These are phyloP conservation scores for Willowsia nigromaculata DNA, from an alignment of 2,888 invertebrate species.

Conservation along the genomic window DNA sequence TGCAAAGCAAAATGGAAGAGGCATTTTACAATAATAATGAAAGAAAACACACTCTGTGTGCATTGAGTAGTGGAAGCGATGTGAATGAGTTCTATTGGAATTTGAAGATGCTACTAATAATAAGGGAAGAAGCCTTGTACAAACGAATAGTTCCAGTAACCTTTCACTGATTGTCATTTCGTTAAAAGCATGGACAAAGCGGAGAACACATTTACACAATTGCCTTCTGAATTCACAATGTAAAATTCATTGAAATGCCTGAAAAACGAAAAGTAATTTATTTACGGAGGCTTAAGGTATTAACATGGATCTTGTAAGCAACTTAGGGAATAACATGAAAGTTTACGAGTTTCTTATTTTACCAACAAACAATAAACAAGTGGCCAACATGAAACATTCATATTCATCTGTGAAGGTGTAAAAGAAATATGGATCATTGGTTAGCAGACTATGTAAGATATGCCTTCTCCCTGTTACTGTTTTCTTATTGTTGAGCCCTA, in stretches of 20 bases:
- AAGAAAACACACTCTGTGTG: slow-evolving; percentile 12
- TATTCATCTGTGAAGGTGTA: slow-evolving; percentile 57
- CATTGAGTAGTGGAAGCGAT: not conserved
- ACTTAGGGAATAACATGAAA: slow-evolving; percentile 66
- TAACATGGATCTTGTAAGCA: slow-evolving; percentile 61
- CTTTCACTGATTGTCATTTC: slow-evolving; percentile 50
- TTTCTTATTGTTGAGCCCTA: not conserved
- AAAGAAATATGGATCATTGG: slow-evolving; percentile 56
- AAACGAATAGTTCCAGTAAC: not conserved
- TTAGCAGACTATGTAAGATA: not conserved
- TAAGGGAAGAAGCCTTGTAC: slow-evolving; percentile 52
- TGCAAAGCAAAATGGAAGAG: slow-evolving; percentile 2
- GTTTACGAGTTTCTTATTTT: slow-evolving; percentile 73
- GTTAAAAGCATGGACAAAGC: not conserved
- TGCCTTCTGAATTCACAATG: not conserved
- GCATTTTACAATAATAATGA: slow-evolving; percentile 40
- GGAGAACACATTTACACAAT: not conserved
- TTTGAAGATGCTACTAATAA: slow-evolving; percentile 35
- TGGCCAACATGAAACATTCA: slow-evolving; percentile 73
- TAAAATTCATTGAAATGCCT: slow-evolving; percentile 21
- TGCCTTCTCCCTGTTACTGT: not conserved
- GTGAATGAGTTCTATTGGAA: not conserved
- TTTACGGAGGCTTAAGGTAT: slow-evolving; percentile 74
- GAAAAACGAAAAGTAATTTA: slow-evolving; percentile 63
- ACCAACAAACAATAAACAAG: slow-evolving; percentile 76